Base-by-base conservation (phyloP, 2,888 invertebrate species). In the Acronicta psi region DNA sequence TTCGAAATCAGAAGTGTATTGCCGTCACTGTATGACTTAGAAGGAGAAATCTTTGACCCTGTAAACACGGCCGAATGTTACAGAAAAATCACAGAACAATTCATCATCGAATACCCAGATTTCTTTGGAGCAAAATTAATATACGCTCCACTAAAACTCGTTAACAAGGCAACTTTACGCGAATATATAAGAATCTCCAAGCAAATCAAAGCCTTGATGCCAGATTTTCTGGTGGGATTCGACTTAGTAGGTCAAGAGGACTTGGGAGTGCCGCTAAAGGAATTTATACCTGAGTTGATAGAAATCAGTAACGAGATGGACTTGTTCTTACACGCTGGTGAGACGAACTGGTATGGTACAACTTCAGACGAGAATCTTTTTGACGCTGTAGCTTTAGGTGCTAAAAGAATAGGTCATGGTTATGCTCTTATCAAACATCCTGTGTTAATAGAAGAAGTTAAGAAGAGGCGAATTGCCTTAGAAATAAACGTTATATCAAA, bases 241-340 rank as follows among this genome's bases (percentile, higher is more conserved):
- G 98, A 98, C 91, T 92, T 98, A 59, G 97, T 97, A 0, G 97
- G 97, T 0, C 97, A 97, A 79, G 98, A 98, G 87, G 97, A 98
- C 77, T 87, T 95, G 54, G 97, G 97, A 0, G 81, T 88, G 18
- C 95, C 96, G 0, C 86, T 96, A 0, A 87, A 93, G 36, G 91
- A 95, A 1, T 97, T 96, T 73, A 81, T 95, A 0, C 86, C 95
- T 0, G 89, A 95, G 65, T 79, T 97, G 6, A 78, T 93, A 9
- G 79, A 89, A 40, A 83, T 94, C 14, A 86, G 93, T 0, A 84
- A 94, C 0, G 85, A 94, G 4, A 85, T 97, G 6, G 93, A 96
- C 51, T 96, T 95, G 75, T 97, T 96, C 79, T 97, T 97, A 67
- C 97, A 98, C 80, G 97, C 97, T 0, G 98, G 97, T 0, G 97